phyloP scores from a whole-genome alignment of 2,113 vertebrate genomes.

The Brachypteracias leptosomus region DNA sequence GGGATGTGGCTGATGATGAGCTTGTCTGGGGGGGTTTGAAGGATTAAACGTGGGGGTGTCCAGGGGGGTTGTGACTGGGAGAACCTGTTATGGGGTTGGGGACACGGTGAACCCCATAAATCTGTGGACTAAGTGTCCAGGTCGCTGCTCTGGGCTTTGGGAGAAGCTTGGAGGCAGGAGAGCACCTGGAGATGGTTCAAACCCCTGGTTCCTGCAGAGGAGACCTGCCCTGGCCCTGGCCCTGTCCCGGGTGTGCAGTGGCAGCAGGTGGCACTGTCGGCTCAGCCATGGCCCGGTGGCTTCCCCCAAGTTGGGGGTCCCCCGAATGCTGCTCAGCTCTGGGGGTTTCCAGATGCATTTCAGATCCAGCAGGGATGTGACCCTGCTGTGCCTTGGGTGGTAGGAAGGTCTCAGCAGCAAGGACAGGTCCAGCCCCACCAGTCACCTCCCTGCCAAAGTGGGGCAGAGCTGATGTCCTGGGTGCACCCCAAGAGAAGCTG shows the following conservation, averaged over 20 bases:
- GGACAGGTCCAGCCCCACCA: background rate
- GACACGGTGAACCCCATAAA: no score
- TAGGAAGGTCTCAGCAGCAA: background rate
- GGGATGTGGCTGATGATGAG: accelerated
- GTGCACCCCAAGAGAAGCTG: background rate
- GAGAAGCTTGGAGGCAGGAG: background rate
- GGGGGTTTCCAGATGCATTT: background rate
- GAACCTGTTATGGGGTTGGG: background rate
- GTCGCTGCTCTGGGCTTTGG: background rate
- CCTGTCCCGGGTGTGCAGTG: background rate
- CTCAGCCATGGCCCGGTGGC: background rate
- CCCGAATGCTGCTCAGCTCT: background rate
- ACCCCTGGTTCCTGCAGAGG: accelerated
- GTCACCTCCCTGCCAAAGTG: background rate
- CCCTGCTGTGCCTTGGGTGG: accelerated
- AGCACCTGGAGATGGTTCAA: background rate
- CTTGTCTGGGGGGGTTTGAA: accelerated
- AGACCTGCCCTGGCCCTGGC: background rate
- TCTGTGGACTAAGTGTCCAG: accelerated
- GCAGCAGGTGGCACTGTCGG: slow-evolving; percentile 61
- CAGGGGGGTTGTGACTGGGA: background rate
- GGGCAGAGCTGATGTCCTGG: background rate
- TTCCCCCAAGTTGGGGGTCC: background rate
- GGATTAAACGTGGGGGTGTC: background rate
- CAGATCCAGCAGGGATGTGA: accelerated